A percentile compares a stretch with the other conserved stretches of the same genome.
Conservation (phyloP, 1,140 invertebrate species). For the Phymorhynchus buccinoides region DNA sequence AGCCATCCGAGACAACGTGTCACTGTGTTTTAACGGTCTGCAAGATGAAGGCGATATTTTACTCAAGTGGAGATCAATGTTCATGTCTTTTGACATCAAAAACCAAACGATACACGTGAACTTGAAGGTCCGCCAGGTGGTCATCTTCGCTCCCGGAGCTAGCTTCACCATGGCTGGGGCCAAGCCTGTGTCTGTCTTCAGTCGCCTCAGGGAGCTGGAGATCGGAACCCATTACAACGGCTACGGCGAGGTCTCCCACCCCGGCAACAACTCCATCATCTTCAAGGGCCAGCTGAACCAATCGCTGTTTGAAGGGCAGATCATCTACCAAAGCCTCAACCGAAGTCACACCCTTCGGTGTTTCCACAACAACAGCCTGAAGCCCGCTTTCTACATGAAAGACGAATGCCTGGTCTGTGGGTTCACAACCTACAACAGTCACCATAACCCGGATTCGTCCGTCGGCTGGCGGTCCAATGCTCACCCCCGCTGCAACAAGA, state of each 20-base stretch:
- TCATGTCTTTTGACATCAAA: background rate
- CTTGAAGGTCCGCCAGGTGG: background rate
- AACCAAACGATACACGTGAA: background rate
- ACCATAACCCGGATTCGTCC: background rate
- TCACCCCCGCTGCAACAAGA: background rate
- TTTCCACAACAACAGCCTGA: constrained; percentile 17
- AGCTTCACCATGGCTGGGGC: constrained; percentile 19
- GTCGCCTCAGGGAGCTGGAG: background rate
- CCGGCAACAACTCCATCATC: background rate
- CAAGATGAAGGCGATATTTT: background rate
- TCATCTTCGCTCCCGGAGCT: background rate
- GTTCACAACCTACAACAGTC: background rate
- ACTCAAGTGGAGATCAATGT: constrained; percentile 13
- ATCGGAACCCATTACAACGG: constrained; percentile 30
- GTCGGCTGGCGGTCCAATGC: constrained; percentile 9
- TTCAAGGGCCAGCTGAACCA: constrained; percentile 22
- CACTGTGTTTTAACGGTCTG: constrained; percentile 14
- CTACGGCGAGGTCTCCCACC: background rate
- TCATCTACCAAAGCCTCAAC: constrained; percentile 14
- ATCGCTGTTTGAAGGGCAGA: constrained; percentile 22
- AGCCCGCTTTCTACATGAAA: background rate
- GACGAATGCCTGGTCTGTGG: constrained; percentile 6
- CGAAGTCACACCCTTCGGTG: constrained; percentile 20
- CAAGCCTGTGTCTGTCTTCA: background rate
- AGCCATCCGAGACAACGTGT: background rate